A percentile compares a stretch with the other conserved stretches of the same genome.
Conservation (phyloP, 2,797 vertebrate species). For the Sphenopsis melanotis region DNA sequence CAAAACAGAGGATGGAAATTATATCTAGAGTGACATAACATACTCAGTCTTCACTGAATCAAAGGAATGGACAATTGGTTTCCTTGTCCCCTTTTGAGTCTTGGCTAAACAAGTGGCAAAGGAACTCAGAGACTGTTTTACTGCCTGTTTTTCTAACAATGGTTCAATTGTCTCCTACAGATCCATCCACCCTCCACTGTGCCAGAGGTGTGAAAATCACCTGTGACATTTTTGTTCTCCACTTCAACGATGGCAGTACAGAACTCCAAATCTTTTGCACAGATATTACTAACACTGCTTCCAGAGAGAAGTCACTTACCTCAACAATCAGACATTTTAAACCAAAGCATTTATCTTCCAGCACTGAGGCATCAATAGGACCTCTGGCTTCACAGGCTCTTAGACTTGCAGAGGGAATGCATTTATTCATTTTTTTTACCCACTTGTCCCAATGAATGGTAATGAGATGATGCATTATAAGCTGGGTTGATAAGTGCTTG, state of each 20-base stretch:
- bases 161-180: background rate
- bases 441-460: background rate
- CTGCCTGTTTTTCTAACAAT: background rate
- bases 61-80: background rate
- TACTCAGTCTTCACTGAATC: background rate
- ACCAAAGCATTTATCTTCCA: background rate
- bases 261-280: background rate
- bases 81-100: background rate
- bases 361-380: background rate
- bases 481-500: background rate
- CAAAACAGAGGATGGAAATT: background rate
- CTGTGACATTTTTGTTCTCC: background rate
- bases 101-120: background rate
- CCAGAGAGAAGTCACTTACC: background rate
- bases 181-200: background rate
- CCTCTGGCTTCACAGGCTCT: background rate
- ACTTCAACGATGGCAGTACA: fast-evolving
- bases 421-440: background rate
- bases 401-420: background rate
- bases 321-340: background rate
- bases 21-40: background rate
- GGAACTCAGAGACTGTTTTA: background rate
- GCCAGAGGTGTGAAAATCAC: background rate
- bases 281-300: background rate
- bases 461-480: background rate